Conservation (phyloP, 2,888 invertebrate genomes). For the Ypsolopha sequella region DNA sequence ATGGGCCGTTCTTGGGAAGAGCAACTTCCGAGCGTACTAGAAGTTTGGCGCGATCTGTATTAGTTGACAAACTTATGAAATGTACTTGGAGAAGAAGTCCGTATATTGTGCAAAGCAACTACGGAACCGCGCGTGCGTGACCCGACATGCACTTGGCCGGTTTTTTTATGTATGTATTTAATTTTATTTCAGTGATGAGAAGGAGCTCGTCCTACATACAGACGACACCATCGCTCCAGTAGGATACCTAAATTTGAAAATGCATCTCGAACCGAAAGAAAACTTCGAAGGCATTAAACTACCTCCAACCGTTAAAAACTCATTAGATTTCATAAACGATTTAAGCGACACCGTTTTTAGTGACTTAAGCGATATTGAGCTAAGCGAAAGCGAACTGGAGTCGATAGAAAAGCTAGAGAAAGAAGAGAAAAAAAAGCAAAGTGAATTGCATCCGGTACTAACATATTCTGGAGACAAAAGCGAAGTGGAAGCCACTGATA, state of each 20-base stretch:
- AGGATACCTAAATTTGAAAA: conserved; percentile 90
- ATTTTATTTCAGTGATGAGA: conserved; percentile 77
- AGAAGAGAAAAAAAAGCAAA: conserved; percentile 51
- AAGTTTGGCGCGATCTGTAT: no score
- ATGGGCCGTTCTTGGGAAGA: no score
- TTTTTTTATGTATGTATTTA: no score
- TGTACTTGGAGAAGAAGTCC: no score
- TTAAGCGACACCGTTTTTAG: conserved; percentile 74
- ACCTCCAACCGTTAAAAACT: conserved; percentile 65
- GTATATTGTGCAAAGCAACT: no score
- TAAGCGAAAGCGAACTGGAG: conserved; percentile 73
- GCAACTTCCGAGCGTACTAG: no score
- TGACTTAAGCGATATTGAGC: conserved; percentile 74
- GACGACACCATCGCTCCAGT: conserved; percentile 95
- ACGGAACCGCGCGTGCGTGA: no score
- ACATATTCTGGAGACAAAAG: conserved; percentile 34
- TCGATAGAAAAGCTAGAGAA: conserved; percentile 67
- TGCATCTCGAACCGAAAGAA: conserved; percentile 81
- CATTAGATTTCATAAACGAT: conserved; percentile 72
- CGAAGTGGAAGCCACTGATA: conserved; percentile 25
- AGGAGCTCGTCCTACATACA: conserved; percentile 89
- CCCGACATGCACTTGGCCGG: no score
- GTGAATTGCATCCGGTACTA: conserved; percentile 52
- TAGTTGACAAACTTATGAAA: no score
- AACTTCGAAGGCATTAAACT: conserved; percentile 43